Conservation (phyloP, 2,113 vertebrate genomes). For the Apteryx owenii region DNA sequence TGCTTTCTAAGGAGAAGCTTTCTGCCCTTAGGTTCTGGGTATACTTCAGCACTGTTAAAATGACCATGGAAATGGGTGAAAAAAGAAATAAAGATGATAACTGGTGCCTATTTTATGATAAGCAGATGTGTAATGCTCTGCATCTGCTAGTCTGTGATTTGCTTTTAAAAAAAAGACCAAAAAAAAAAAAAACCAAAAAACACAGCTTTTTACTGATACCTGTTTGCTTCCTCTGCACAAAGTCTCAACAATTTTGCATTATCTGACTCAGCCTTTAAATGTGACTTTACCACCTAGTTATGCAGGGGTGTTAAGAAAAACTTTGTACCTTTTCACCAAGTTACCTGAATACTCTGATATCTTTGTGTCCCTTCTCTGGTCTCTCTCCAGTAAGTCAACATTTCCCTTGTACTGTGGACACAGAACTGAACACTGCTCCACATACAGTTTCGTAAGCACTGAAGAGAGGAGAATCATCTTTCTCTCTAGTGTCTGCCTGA, state of each 20-base stretch:
- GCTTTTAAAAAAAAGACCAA: background rate
- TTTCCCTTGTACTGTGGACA: background rate
- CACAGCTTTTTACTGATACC: background rate
- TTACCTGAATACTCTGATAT: background rate
- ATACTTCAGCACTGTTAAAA: background rate
- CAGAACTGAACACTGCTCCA: background rate
- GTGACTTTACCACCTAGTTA: background rate
- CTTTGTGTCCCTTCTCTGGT: background rate
- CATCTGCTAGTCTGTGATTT: background rate
- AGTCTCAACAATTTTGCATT: background rate
- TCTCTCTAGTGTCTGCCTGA: background rate
- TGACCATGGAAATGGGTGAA: background rate
- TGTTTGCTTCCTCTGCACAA: background rate
- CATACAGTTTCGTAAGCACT: background rate
- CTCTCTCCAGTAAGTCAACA: background rate
- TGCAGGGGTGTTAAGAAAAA: background rate
- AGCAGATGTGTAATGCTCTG: background rate
- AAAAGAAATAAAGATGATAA: background rate
- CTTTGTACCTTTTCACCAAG: background rate
- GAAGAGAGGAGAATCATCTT: background rate
- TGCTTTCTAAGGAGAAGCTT: background rate
- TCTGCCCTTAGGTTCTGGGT: background rate
- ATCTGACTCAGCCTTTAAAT: background rate
- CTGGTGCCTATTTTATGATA: background rate
- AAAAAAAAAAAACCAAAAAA: background rate